Conservation (phyloP, 2,888 invertebrate genomes). For the Drosophila mercatorum region DNA sequence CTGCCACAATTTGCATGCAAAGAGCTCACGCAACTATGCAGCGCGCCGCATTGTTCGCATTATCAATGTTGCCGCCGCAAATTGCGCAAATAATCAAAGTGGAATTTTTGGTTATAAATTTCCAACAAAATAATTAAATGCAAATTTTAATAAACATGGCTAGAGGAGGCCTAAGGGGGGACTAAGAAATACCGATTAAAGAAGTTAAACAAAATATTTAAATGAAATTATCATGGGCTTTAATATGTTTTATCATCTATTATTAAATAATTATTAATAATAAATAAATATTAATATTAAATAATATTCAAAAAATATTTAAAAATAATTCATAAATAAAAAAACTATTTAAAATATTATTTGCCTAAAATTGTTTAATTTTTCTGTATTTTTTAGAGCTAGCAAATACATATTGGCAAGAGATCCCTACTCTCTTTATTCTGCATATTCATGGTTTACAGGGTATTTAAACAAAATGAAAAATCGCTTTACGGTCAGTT, state of each 20-base stretch:
- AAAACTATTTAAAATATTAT: background rate
- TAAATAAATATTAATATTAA: background rate
- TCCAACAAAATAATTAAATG: constrained; percentile 67
- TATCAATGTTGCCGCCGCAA: constrained; percentile 64
- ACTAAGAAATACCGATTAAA: background rate
- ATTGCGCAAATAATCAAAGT: constrained; percentile 53
- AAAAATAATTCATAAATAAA: background rate
- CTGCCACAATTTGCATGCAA: constrained; percentile 34
- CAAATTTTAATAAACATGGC: constrained; percentile 61
- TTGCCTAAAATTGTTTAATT: too few species aligned
- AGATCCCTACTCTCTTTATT: background rate
- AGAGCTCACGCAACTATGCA: constrained; percentile 22
- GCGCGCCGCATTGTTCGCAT: constrained; percentile 40
- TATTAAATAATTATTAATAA: background rate
- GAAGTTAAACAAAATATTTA: background rate
- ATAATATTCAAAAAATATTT: background rate
- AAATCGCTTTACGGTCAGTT: constrained; percentile 19
- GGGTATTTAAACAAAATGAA: constrained; percentile 17
- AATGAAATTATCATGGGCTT: background rate
- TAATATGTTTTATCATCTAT: background rate
- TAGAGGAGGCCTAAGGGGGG: background rate
- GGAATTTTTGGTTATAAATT: constrained; percentile 54
- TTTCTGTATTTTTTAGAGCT: background rate
- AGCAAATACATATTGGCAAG: background rate
- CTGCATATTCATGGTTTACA: background rate